Conservation (phyloP, 2,888 invertebrate genomes). For the Chironomus tentans region DNA sequence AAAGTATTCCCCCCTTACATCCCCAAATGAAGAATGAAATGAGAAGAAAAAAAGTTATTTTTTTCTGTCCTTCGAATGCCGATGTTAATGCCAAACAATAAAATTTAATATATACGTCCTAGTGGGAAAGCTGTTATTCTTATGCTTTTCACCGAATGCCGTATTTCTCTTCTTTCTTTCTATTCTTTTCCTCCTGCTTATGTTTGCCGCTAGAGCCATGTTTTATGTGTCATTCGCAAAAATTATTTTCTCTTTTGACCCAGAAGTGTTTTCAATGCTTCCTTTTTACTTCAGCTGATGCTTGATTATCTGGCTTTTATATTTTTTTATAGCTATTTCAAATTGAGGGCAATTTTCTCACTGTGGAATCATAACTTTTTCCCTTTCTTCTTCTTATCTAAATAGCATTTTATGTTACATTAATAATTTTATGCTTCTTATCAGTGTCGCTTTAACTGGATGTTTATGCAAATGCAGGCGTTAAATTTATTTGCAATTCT, state of each 20-base stretch:
- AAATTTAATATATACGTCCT: conserved; percentile 25
- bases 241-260: conserved; percentile 16
- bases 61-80: background rate
- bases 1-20: background rate
- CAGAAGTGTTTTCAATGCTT: conserved; percentile 12
- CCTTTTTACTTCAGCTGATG: background rate
- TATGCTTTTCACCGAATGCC: background rate
- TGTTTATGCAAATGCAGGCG: too few relatives aligned
- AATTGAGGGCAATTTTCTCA: too few relatives aligned
- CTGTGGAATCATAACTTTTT: background rate
- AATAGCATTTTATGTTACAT: background rate
- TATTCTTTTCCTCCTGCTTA: background rate
- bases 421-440: background rate
- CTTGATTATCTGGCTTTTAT: background rate
- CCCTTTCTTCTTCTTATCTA: background rate
- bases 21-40: background rate
- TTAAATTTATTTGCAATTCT: too few relatives aligned
- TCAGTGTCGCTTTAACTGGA: too few relatives aligned
- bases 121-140: conserved; percentile 10
- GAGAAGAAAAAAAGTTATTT: background rate
- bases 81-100: conserved; percentile 23
- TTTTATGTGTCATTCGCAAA: conserved; percentile 23
- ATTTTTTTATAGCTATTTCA: background rate
- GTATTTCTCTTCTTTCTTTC: background rate
- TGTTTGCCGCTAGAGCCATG: background rate